Conservation (phyloP, 1,140 invertebrate genomes). For the Limonius californicus region DNA sequence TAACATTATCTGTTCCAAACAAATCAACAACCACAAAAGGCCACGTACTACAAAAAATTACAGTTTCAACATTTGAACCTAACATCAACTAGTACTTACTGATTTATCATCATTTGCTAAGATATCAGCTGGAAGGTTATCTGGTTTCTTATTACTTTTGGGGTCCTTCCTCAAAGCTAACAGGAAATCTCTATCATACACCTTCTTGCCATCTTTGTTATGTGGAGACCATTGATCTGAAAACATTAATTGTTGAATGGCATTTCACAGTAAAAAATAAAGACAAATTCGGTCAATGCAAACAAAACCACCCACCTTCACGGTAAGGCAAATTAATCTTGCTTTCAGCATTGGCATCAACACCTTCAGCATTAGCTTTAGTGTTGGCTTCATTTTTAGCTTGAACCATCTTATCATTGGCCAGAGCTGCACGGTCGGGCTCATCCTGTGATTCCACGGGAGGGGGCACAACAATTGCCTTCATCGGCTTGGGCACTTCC, state of each 20-base stretch:
- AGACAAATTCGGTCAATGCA: background rate
- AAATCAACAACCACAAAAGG: too few relatives aligned
- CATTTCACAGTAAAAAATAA: slow-evolving; percentile 26
- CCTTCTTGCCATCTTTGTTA: slow-evolving; percentile 75
- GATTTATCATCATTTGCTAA: slow-evolving; percentile 32
- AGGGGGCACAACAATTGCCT: slow-evolving; percentile 15
- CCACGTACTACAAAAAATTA: too few relatives aligned
- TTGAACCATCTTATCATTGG: slow-evolving; percentile 37
- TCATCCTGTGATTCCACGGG: slow-evolving; percentile 33
- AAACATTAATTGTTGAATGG: slow-evolving; percentile 15
- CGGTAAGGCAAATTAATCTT: slow-evolving; percentile 36
- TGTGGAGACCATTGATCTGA: slow-evolving; percentile 81
- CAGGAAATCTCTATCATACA: slow-evolving; percentile 77
- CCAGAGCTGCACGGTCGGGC: slow-evolving; percentile 31
- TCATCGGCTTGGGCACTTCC: slow-evolving; percentile 35
- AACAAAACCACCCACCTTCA: slow-evolving; percentile 40
- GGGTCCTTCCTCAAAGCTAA: slow-evolving; percentile 69
- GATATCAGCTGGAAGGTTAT: slow-evolving; percentile 50
- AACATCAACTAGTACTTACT: too few relatives aligned
- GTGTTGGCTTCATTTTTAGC: slow-evolving; percentile 39
- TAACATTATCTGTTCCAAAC: too few relatives aligned
- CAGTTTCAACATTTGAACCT: too few relatives aligned
- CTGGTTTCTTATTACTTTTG: slow-evolving; percentile 69
- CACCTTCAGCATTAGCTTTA: slow-evolving; percentile 25
- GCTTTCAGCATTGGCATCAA: slow-evolving; percentile 23